These are phyloP conservation scores for Scaptomyza caliginosa DNA, from an alignment of 2,888 invertebrate species.

Conservation along the genomic window DNA sequence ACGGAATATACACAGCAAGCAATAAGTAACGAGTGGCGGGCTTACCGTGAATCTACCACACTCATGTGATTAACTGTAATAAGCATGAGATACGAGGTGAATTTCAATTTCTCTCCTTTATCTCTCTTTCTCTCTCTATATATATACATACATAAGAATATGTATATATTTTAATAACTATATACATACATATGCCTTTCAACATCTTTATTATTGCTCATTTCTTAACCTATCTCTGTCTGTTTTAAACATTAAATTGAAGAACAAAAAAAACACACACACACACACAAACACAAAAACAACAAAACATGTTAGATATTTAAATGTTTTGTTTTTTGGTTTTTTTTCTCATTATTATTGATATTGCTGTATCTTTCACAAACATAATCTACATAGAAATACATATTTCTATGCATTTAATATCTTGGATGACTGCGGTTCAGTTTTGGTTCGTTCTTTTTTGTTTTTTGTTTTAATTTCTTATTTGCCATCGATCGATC, in stretches of 20 bases:
- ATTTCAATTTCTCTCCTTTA: conserved; percentile 62
- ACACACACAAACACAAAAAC: conserved; percentile 6
- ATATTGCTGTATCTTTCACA: conserved; percentile 42
- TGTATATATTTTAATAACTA: conserved; percentile 6
- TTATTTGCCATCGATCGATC: conserved; percentile 15
- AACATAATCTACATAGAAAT: conserved; percentile 13
- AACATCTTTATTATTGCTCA: conserved; percentile 22
- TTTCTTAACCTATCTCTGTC: conserved; percentile 26
- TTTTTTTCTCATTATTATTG: conserved; percentile 24
- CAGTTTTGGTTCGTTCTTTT: conserved; percentile 10
- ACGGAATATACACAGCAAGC: conserved; percentile 6
- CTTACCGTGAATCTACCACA: conserved; percentile 36
- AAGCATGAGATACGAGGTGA: conserved; percentile 68
- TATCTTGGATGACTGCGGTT: conserved; percentile 5
- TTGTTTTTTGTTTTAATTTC: conserved; percentile 9
- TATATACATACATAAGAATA: conserved; percentile 11
- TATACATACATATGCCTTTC: conserved; percentile 4
- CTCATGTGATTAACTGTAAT: conserved; percentile 51
- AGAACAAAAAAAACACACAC: conserved; percentile 13
- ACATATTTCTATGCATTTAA: conserved; percentile 10
- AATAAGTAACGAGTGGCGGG: conserved; percentile 22
- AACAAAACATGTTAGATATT: conserved; percentile 40
- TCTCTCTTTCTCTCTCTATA: conserved; percentile 25
- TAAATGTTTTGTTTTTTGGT: too few relatives aligned
- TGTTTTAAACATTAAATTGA: conserved; percentile 17